A percentile compares a stretch with the other conserved stretches of the same genome.
Evolutionary conservation across 2,113 vertebrate species (phyloP).

Genomic region (Tautogolabrus adspersus): DNA sequence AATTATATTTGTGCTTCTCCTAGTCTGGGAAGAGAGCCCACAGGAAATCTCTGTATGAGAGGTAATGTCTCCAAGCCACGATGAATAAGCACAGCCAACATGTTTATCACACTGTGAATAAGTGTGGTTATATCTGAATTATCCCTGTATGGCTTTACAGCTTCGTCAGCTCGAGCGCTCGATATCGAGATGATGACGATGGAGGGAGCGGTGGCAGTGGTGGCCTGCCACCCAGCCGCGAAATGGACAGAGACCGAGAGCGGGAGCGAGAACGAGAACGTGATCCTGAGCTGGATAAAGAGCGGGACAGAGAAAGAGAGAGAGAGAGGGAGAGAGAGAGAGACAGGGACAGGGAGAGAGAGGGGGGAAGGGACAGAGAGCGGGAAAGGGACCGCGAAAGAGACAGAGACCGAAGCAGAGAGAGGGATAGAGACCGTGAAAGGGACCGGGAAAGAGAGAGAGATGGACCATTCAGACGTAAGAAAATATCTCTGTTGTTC

Average conservation of each 20-base stretch:
- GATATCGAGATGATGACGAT: slow-evolving; percentile 82
- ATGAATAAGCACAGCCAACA: not conserved
- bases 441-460: slow-evolving; percentile 67
- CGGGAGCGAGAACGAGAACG: not conserved
- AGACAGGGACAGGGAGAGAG: slow-evolving; percentile 66
- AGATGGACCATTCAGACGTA: slow-evolving; percentile 86
- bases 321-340: slow-evolving; percentile 63
- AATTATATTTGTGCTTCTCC: slow-evolving; percentile 21
- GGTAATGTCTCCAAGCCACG: slow-evolving; percentile 76
- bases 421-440: slow-evolving; percentile 66
- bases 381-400: slow-evolving; percentile 66
- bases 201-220: slow-evolving; percentile 15
- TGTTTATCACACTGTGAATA: not conserved
- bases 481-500: slow-evolving; percentile 49
- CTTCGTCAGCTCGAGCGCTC: slow-evolving; percentile 89
- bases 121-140: slow-evolving; percentile 1
- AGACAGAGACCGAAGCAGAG: slow-evolving; percentile 69
- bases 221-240: slow-evolving; percentile 57
- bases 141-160: slow-evolving; percentile 61
- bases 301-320: slow-evolving; percentile 35
- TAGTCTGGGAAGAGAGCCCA: slow-evolving; percentile 88
- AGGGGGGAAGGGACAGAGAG: slow-evolving; percentile 46
- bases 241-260: slow-evolving; percentile 62
- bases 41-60: slow-evolving; percentile 91
- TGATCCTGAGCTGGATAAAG: too few species aligned